Evolutionary conservation across 2,888 invertebrate species (phyloP), one percentile per base, ranked within the genome.

Genomic region (Melanophora roralis): DNA sequence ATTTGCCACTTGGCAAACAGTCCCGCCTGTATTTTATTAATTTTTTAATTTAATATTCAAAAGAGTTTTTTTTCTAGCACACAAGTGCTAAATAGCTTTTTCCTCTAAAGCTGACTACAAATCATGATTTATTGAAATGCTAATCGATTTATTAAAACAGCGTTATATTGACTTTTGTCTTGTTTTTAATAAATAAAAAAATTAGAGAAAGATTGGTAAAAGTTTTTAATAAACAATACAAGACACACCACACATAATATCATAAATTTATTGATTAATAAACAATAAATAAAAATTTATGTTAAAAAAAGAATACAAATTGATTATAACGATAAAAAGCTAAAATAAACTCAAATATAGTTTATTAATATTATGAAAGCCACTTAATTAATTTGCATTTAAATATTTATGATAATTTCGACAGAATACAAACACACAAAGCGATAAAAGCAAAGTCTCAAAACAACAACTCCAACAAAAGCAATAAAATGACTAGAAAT

Each of bases 381-480:
- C 21, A 38, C n/a, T 60, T 16, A 59, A 49, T 38, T 27, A 76
- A 80, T 80, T 80, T 72, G 67, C 79, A 80, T 80, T 64, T 72
- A 62, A 67, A 80, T 72, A 68, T 75, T 80, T 72, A 80, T 80
- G 75, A 72, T 80, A 80, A 80, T 71, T 43, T 59, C 40, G 51
- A 68, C 57, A 72, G 27, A 45, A 55, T 16, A 55, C 23, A 57
- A 49, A 19, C 55, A 38, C 27, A 27, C 6, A 16, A 3, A 23
- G 14, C 36, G 4, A 45, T 1, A 32, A 62, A 60, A 65, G 16
- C 57, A 64, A 68, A 27, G 60, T 19, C 14, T 16, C 16, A 36
- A 47, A 57, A 23, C 19, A 47, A 62, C 14, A 55, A 60, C 49
- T 19, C 45, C 32, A 69, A 43, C 9, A 49, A 43, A 38, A 8